A percentile compares a stretch with the other conserved stretches of the same genome.
Evolutionary conservation across 2,888 invertebrate genomes (phyloP).

Genomic region (Latheticus oryzae): DNA sequence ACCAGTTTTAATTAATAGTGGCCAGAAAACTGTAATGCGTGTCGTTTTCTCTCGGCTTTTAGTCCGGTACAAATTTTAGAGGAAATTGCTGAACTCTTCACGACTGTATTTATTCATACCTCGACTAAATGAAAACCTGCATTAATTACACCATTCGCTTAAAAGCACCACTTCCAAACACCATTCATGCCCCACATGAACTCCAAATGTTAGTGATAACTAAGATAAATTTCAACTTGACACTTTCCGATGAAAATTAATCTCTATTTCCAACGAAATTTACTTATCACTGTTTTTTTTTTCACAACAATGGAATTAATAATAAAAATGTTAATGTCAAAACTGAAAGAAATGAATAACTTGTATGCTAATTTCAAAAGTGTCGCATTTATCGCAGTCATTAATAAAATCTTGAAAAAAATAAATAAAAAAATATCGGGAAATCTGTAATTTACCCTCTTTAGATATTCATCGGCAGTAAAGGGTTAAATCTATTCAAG

Average conservation of each 20-base stretch:
- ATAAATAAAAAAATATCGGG: slow-evolving; percentile 7
- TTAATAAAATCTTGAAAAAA: slow-evolving; percentile 3
- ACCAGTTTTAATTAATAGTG: slow-evolving; percentile 36
- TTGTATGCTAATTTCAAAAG: no score
- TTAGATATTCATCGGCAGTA: slow-evolving; percentile 6
- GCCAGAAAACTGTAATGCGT: slow-evolving; percentile 33
- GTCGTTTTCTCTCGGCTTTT: slow-evolving; percentile 27
- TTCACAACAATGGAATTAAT: no score
- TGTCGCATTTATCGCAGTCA: no score
- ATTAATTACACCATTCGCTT: neutral
- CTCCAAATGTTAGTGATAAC: no score
- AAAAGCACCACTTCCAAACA: neutral
- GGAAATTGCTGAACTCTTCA: slow-evolving; percentile 16
- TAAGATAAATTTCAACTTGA: no score
- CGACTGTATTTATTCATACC: slow-evolving; percentile 1
- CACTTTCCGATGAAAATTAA: no score
- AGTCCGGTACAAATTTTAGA: slow-evolving; percentile 15
- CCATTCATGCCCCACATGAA: no score
- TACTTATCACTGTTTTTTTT: no score
- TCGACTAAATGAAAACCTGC: slow-evolving; percentile 15
- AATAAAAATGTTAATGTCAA: no score
- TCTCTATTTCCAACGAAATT: no score
- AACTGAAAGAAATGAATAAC: no score
- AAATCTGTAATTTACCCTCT: slow-evolving; percentile 6
- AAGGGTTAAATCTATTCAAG: slow-evolving; percentile 16